phyloP scores from a whole-genome alignment of 1,140 invertebrate species.

The Diorhabda sublineata region DNA sequence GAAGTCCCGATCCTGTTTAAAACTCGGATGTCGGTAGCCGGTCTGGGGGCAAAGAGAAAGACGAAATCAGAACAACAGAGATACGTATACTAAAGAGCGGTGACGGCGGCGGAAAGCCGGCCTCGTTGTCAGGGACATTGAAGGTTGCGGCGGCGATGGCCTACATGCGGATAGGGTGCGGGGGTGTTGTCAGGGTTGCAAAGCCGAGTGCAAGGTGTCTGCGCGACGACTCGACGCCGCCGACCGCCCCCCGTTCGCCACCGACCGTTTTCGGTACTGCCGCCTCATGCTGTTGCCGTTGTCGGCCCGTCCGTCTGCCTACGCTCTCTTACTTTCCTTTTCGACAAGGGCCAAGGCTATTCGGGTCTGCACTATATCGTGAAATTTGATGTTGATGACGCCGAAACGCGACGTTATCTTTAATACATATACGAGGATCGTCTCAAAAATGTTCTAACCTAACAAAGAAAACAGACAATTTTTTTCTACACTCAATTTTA shows the following conservation, averaged over 20 bases:
- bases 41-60: not conserved
- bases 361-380: not conserved
- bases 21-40: not conserved
- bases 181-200: conserved; percentile 22
- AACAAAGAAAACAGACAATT: too few relatives aligned
- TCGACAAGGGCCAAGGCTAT: conserved; percentile 15
- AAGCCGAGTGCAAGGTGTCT: conserved; percentile 31
- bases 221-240: conserved; percentile 27
- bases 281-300: conserved; percentile 23
- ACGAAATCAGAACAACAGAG: too few relatives aligned
- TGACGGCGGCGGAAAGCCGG: conserved; percentile 6
- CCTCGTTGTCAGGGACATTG: conserved; percentile 9
- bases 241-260: conserved; percentile 15
- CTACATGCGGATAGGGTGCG: conserved; percentile 5
- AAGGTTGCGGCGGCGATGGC: conserved; percentile 17
- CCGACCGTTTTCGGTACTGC: conserved; percentile 3
- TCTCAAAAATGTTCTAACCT: too few relatives aligned
- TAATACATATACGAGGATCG: too few relatives aligned
- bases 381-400: too few relatives aligned
- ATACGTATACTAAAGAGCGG: not conserved
- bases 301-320: conserved; percentile 12
- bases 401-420: too few relatives aligned
- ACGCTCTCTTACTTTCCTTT: conserved; percentile 7
- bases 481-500: too few relatives aligned
- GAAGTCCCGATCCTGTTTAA: not conserved